Percentiles rank a stretch among this genome's conserved stretches.
These are phyloP conservation scores for Papilio dardanus DNA, from an alignment of 1,140 invertebrate genomes.

Conservation along the genomic window DNA sequence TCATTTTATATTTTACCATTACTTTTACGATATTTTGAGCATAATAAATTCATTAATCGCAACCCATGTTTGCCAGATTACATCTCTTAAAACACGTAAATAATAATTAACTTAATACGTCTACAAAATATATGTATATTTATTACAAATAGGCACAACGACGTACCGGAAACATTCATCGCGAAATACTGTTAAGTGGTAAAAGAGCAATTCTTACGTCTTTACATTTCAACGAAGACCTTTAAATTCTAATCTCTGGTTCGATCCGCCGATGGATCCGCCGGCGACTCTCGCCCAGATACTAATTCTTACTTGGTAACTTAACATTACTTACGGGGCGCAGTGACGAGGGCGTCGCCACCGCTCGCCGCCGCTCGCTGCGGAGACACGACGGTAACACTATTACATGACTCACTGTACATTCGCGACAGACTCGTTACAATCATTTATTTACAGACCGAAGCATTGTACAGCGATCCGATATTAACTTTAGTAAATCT, in stretches of 20 bases:
- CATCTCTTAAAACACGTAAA: constrained; percentile 77
- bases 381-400: constrained; percentile 77
- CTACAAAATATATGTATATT: constrained; percentile 77
- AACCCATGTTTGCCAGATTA: constrained; percentile 69
- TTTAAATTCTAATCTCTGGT: constrained; percentile 78
- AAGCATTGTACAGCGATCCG: constrained; percentile 79
- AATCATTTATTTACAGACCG: constrained; percentile 75
- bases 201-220: constrained; percentile 77
- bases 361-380: constrained; percentile 73
- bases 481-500: constrained; percentile 47
- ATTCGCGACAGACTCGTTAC: constrained; percentile 64
- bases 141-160: constrained; percentile 74
- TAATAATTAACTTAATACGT: constrained; percentile 77
- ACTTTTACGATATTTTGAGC: constrained; percentile 73
- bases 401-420: constrained; percentile 72
- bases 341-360: constrained; percentile 77
- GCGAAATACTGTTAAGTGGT: constrained; percentile 80
- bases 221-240: constrained; percentile 77
- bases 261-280: constrained; percentile 62
- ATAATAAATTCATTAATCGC: constrained; percentile 59
- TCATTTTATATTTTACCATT: constrained; percentile 59
- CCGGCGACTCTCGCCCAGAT: constrained; percentile 68
- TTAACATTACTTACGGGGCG: constrained; percentile 81
- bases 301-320: constrained; percentile 81
- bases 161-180: constrained; percentile 77